phyloP scores from a whole-genome alignment of 1,140 invertebrate species.

The Ips typographus region DNA sequence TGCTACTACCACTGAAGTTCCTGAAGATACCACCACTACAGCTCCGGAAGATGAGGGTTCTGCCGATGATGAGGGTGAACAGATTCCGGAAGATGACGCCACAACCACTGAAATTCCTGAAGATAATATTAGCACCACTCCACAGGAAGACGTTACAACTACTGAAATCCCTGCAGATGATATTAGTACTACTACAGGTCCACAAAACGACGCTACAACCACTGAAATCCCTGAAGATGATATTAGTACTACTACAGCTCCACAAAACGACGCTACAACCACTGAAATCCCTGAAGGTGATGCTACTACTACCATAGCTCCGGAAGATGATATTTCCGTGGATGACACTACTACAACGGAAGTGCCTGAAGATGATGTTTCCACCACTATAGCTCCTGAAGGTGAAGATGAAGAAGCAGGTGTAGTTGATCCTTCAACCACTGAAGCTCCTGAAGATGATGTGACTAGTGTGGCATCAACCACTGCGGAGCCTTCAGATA shows the following conservation, averaged over 20 bases:
- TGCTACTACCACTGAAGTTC: background rate
- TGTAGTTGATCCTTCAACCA: background rate
- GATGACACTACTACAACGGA: background rate
- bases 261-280: background rate
- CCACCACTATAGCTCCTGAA: background rate
- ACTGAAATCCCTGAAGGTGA: slow-evolving; percentile 2
- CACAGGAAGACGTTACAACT: background rate
- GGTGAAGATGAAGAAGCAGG: background rate
- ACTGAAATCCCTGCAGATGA: background rate
- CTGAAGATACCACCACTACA: background rate
- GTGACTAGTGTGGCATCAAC: background rate
- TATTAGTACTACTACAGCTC: background rate
- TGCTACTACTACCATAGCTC: background rate
- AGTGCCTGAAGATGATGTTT: background rate
- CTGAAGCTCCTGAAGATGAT: background rate
- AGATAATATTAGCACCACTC: background rate
- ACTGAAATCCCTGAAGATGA: background rate
- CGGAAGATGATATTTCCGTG: background rate
- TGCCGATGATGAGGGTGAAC: background rate
- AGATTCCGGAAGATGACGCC: background rate
- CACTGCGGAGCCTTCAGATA: background rate
- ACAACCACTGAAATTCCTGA: background rate
- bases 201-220: background rate
- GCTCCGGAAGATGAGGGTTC: background rate
- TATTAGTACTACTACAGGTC: background rate